These are phyloP conservation scores for Scophthalmus maximus DNA, from an alignment of 2,113 vertebrate species.

Conservation along the genomic window DNA sequence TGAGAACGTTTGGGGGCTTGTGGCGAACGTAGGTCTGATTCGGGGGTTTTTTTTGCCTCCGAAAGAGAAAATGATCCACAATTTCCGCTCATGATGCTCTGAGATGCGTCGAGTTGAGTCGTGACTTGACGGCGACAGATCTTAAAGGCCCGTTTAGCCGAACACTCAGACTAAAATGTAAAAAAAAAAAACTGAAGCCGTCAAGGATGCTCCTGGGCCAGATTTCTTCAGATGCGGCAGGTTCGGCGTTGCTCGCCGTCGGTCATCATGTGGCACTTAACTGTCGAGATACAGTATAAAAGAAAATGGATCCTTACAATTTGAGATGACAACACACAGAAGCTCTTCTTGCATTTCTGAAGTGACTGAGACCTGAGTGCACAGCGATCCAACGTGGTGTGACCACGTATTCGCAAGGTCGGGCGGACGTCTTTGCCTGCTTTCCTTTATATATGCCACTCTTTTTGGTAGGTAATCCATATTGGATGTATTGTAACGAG, in stretches of 20 bases:
- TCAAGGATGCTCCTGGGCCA: background rate
- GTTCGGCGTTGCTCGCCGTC: background rate
- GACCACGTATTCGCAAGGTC: slow-evolving; percentile 42
- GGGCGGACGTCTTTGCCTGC: slow-evolving; percentile 40
- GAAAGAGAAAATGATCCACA: background rate
- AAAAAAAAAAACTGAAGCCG: background rate
- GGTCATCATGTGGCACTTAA: slow-evolving; percentile 71
- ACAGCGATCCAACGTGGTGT: slow-evolving; percentile 39
- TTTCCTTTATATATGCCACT: slow-evolving; percentile 60
- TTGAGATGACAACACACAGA: background rate
- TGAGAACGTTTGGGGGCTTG: background rate
- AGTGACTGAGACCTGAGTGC: slow-evolving; percentile 21
- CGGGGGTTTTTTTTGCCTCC: too few species aligned
- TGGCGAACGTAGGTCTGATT: slow-evolving; percentile 6
- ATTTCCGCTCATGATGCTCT: background rate
- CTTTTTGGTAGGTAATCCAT: slow-evolving; percentile 96
- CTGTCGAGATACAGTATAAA: slow-evolving; percentile 68
- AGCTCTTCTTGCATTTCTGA: slow-evolving; percentile 24
- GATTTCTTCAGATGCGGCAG: background rate
- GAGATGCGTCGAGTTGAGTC: background rate
- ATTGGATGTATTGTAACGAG: slow-evolving; percentile 92
- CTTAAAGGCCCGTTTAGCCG: background rate
- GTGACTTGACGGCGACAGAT: background rate
- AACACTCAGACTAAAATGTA: background rate
- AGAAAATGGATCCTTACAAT: slow-evolving; percentile 6